These are phyloP conservation scores for Gasterosteus nipponicus DNA, from an alignment of 2,113 vertebrate species.

Conservation along the genomic window DNA sequence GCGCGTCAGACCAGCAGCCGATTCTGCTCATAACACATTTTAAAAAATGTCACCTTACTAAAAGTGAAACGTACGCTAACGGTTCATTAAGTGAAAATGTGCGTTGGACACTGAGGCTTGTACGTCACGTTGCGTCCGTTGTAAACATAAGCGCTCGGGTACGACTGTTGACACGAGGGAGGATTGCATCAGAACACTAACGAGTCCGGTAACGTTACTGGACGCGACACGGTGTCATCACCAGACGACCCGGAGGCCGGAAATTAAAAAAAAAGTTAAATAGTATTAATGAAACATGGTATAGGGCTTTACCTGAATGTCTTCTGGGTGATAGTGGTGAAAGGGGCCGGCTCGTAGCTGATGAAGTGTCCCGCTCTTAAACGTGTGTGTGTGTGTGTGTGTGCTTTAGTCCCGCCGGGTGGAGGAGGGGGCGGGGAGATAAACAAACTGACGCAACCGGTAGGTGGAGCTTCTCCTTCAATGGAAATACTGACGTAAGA, in stretches of 20 bases:
- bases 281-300: background rate
- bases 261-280: background rate
- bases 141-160: background rate
- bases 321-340: background rate
- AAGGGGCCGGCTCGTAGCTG: background rate
- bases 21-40: slow-evolving; percentile 53
- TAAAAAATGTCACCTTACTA: background rate
- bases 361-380: slow-evolving; percentile 50
- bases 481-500: slow-evolving; percentile 6
- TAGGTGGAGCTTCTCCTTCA: slow-evolving; percentile 36
- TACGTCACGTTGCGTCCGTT: background rate
- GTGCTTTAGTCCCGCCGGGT: slow-evolving; percentile 6
- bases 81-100: background rate
- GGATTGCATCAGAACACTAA: slow-evolving; percentile 66
- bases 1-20: slow-evolving; percentile 6
- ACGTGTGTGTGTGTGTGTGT: background rate
- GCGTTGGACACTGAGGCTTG: background rate
- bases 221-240: background rate
- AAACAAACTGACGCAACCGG: slow-evolving; percentile 8
- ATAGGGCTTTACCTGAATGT: slow-evolving; percentile 39
- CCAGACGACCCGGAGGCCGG: background rate
- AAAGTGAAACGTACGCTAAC: background rate
- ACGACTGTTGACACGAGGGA: slow-evolving; percentile 24
- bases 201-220: background rate
- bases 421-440: slow-evolving; percentile 18